Base-by-base conservation (phyloP, 2,888 invertebrate species). In the Sesia bembeciformis region DNA sequence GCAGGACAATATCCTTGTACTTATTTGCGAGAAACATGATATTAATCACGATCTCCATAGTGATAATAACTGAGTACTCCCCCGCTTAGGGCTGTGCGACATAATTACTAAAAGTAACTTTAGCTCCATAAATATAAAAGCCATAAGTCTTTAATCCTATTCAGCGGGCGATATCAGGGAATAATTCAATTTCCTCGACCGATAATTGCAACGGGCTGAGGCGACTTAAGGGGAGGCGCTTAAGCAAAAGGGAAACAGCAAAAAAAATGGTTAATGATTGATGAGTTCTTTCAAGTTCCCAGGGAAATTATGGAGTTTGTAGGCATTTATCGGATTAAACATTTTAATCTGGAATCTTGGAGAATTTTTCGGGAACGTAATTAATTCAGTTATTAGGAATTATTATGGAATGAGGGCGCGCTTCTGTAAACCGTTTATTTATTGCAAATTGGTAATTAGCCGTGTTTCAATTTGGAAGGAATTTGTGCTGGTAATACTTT, bases 341-440 rank as follows among this genome's bases (percentile, higher is more conserved):
- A 67, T 65, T 73, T 75, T 76, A 77, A 77, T 77, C 74, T 71
- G 63, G 64, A 71, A 72, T 72, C 70, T 76, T 73, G 65, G 64
- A 64, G 70, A 70, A 62, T 68, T 73, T 72, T 71, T 72, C 62
- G 65, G 58, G 50, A 39, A 61, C 67, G 70, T 79, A 80, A 81
- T 84, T 81, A 80, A 78, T 81, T 77, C 70, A 67, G 70, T 74
- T 75, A 74, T 76, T 78, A 71, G 62, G 65, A 66, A 73, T 77
- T 74, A 75, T 73, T 66, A 62, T 59, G 58, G 56, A 38, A 50
- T 39, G 50, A 50, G 70, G 70, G 70, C 8, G 46, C 23, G 23
- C 23, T 23, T 23, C 23, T 23, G 23, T 23, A 23, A 23, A 23
- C 23, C 23, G 23, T 23, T 23, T 23, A 23, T 23, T 23, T 23